Base-by-base conservation (phyloP, 2,113 vertebrate species). In the Centrocercus urophasianus region DNA sequence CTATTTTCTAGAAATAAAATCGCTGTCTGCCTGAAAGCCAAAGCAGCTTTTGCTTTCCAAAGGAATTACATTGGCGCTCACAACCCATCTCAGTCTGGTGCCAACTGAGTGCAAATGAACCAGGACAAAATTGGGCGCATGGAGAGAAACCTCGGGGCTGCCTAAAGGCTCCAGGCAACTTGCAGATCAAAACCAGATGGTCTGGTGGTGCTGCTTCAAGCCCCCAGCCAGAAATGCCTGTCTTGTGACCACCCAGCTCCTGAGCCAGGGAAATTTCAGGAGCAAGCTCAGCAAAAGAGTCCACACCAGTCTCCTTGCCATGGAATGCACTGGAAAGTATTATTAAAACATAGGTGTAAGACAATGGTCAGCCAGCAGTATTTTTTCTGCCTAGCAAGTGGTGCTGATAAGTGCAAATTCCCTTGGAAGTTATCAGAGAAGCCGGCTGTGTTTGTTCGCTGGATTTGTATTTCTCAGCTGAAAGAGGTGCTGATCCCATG, bases 1-100 rank as follows among this genome's bases (percentile, higher is more conserved):
- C 86, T 88, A 28, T 88, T 94, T 95, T 72, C 76, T 75, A 86
- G 77, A 75, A 91, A 90, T 72, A 83, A 91, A 90, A 52, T 76
- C 83, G 72, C 73, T 66, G 6, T 40, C 61, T 84, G 36, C 61
- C 66, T 88, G 65, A 36, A 88, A 90, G 66, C 57, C 73, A 88
- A 69, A 91, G 76, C 40, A 88, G 63, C 27, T 6, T 38, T 88
- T 72, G 38, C n/a, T 36, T 25, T 1, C n/a, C 6, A 11, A 52
- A 83, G 57, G 70, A 90, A 76, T 21, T 43, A 27, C 43, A 40
- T 2, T 90, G 72, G 75, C 57, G 22, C 43, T 81, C 4, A 0
- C 28, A 63, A 38, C 60, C 87, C 64, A 36, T 40, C 24, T 54
- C 2, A 1, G 70, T 36, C 75, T 30, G 4, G 42, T 32, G n/a